phyloP scores from a whole-genome alignment of 2,113 vertebrate species.

The Rhinolophus ferrumequinum region DNA sequence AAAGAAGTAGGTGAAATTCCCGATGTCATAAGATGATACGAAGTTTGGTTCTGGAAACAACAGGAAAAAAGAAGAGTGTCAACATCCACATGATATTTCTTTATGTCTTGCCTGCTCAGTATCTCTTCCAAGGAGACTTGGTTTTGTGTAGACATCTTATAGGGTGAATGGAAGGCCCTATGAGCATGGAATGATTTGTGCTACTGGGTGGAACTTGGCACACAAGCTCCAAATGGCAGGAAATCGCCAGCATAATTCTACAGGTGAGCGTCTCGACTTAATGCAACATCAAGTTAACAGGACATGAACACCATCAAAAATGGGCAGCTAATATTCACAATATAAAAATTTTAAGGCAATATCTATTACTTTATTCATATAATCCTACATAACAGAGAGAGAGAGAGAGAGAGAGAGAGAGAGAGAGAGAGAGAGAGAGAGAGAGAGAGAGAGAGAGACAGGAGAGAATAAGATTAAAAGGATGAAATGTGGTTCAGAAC shows the following conservation, averaged over 20 bases:
- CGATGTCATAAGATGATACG: slow-evolving; percentile 97
- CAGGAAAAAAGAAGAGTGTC: slow-evolving; percentile 1
- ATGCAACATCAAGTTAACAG: too few species aligned
- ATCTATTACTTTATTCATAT: background rate
- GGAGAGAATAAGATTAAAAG: background rate
- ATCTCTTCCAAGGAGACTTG: background rate
- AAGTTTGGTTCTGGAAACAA: slow-evolving; percentile 95
- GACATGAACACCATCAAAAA: background rate
- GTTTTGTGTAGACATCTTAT: background rate
- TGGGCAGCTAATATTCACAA: background rate
- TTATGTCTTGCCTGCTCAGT: background rate
- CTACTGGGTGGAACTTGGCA: background rate
- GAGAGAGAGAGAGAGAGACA: background rate
- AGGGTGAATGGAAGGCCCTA: too few species aligned
- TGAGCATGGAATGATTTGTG: accelerated
- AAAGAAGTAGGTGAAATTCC: slow-evolving; percentile 98
- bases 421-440: background rate
- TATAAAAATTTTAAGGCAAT: background rate
- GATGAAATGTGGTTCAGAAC: background rate
- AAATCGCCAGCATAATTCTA: accelerated
- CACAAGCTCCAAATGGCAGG: background rate
- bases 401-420: background rate
- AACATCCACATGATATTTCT: accelerated
- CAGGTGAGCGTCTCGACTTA: background rate
- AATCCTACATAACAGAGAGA: background rate